A percentile compares a stretch with the other conserved stretches of the same genome.
Conservation (phyloP, 2,888 invertebrate genomes). For the Drosophila limbata region DNA sequence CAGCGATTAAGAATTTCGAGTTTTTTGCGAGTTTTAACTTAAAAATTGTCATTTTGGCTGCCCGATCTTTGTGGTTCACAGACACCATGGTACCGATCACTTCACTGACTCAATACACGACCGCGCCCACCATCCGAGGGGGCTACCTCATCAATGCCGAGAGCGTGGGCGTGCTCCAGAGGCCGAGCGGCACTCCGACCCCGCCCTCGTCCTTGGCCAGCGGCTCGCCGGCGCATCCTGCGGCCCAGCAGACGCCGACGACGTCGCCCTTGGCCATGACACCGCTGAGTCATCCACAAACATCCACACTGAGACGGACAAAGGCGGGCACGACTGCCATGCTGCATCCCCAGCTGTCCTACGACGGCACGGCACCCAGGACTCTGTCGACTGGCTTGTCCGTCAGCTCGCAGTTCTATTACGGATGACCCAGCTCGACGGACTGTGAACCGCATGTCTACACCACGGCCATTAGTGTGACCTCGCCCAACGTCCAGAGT, state of each 20-base stretch:
- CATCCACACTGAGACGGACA: conserved; percentile 69
- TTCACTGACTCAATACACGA: conserved; percentile 84
- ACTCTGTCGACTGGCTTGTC: conserved; percentile 84
- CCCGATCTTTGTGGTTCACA: conserved; percentile 33
- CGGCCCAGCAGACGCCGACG: conserved; percentile 42
- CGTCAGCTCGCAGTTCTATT: conserved; percentile 84
- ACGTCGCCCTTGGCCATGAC: conserved; percentile 55
- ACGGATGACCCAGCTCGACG: conserved; percentile 83
- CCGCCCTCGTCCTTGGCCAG: conserved; percentile 71
- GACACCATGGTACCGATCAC: conserved; percentile 83
- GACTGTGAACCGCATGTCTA: conserved; percentile 67
- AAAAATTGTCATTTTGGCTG: background rate
- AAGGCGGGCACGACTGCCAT: conserved; percentile 59
- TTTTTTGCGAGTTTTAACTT: too few species aligned
- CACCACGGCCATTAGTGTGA: conserved; percentile 40
- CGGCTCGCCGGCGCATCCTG: conserved; percentile 65
- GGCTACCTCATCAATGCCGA: conserved; percentile 83
- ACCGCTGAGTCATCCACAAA: conserved; percentile 53
- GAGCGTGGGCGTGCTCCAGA: conserved; percentile 77
- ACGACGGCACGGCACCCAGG: conserved; percentile 84
- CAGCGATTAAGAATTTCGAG: too few species aligned
- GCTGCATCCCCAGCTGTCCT: conserved; percentile 80
- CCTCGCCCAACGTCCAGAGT: conserved; percentile 31
- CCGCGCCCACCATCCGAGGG: conserved; percentile 83
- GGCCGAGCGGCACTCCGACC: conserved; percentile 77